A percentile compares a stretch with the other conserved stretches of the same genome.
These are phyloP conservation scores for Labroides dimidiatus DNA, from an alignment of 2,797 vertebrate genomes.

Conservation along the genomic window DNA sequence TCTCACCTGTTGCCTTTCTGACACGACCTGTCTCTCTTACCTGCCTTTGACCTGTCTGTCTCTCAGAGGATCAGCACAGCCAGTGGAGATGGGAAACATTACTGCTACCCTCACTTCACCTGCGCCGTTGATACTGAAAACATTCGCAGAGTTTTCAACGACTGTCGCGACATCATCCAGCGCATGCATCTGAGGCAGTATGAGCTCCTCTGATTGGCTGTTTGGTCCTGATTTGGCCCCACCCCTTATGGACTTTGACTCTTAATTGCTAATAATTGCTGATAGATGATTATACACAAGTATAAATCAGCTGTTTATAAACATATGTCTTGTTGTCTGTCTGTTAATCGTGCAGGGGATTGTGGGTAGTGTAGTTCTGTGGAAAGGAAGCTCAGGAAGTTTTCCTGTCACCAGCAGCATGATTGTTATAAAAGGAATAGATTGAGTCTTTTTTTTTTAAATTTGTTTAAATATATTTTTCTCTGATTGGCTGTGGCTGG, in stretches of 20 bases:
- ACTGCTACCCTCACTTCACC: conserved; percentile 98
- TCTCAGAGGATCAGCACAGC: conserved; percentile 95
- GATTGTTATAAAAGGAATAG: no score
- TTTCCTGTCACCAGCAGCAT: no score
- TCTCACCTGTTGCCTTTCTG: not conserved
- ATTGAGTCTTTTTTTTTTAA: no score
- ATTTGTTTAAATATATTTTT: not conserved
- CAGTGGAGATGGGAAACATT: conserved; percentile 92
- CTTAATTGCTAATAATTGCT: no score
- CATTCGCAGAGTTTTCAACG: conserved; percentile 96
- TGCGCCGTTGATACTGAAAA: conserved; percentile 97
- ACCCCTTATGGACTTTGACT: no score
- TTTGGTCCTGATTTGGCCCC: conserved; percentile 35
- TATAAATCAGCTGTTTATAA: not conserved
- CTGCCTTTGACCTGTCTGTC: conserved; percentile 13
- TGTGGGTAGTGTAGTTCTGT: conserved; percentile 45
- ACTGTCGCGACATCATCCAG: conserved; percentile 98
- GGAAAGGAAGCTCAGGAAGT: no score
- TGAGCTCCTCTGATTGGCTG: conserved; percentile 92
- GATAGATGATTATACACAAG: conserved; percentile 12
- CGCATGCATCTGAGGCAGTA: conserved; percentile 98
- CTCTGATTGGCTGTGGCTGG: not conserved
- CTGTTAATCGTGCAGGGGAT: conserved; percentile 13
- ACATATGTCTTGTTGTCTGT: not conserved
- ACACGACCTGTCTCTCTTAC: not conserved